Evolutionary conservation across 2,797 vertebrate genomes (phyloP).

Genomic region (Schizothorax lantsangensis): DNA sequence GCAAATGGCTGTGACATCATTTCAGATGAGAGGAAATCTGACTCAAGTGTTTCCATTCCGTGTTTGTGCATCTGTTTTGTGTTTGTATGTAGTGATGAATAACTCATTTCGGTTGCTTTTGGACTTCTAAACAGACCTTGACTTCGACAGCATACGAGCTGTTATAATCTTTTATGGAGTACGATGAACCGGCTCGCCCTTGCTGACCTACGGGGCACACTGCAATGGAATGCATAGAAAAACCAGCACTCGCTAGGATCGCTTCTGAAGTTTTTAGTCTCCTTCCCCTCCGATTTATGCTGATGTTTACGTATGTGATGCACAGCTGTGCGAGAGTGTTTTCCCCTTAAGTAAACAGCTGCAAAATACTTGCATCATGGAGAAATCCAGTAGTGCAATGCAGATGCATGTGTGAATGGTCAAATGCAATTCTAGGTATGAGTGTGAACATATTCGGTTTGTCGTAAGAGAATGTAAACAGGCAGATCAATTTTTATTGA

Average conservation of each 20-base stretch:
- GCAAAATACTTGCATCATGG: conserved; percentile 58
- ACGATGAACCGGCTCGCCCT: conserved; percentile 44
- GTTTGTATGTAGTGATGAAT: conserved; percentile 48
- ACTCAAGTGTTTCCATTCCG: conserved; percentile 62
- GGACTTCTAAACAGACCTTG: conserved; percentile 51
- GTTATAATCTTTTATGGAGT: conserved; percentile 43
- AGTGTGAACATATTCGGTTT: neutral
- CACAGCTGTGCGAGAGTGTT: conserved; percentile 68
- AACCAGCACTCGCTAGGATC: conserved; percentile 2
- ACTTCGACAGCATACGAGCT: conserved; percentile 41
- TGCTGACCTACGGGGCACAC: conserved; percentile 34
- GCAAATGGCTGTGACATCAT: conserved; percentile 73
- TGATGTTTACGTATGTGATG: conserved; percentile 75
- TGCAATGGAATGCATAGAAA: conserved; percentile 28
- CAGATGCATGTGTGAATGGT: neutral
- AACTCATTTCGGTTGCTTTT: conserved; percentile 47
- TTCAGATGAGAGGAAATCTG: conserved; percentile 69
- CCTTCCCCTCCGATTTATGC: conserved; percentile 26
- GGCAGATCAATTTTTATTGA: neutral
- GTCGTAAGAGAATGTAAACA: conserved; percentile 1
- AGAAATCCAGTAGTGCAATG: neutral
- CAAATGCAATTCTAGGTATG: neutral
- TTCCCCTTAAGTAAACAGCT: conserved; percentile 71
- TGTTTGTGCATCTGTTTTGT: conserved; percentile 47
- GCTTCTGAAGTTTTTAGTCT: conserved; percentile 22